phyloP scores from a whole-genome alignment of 2,113 vertebrate genomes.

The Onychorhynchus coronatus region DNA sequence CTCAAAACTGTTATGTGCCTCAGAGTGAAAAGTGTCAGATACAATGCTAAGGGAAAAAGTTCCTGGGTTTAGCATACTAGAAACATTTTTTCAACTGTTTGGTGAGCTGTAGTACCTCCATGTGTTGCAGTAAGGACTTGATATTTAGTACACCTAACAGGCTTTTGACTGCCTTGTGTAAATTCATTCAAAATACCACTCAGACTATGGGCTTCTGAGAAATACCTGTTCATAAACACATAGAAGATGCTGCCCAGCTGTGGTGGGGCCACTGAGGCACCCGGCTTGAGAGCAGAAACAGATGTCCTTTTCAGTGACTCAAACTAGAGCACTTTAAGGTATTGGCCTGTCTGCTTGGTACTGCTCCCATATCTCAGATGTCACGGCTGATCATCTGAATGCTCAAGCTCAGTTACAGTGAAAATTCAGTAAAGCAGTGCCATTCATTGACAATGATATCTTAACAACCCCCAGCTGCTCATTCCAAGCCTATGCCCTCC shows the following conservation, averaged over 20 bases:
- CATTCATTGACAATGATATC: neutral
- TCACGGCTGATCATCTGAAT: neutral
- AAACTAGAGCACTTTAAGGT: neutral
- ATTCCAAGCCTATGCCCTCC: neutral
- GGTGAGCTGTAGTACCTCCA: neutral
- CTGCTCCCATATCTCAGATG: neutral
- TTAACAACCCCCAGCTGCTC: constrained; percentile 6
- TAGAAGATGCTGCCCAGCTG: neutral
- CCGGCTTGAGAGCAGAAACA: neutral
- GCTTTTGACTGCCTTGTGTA: neutral
- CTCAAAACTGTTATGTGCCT: neutral
- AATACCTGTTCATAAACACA: neutral
- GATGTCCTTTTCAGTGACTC: neutral
- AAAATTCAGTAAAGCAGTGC: neutral
- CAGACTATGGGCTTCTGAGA: neutral
- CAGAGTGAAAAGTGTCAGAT: neutral
- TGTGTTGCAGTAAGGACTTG: neutral
- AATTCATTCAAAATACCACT: neutral
- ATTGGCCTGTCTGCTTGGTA: neutral
- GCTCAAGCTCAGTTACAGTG: neutral
- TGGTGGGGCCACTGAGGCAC: neutral
- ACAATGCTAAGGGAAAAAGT: neutral
- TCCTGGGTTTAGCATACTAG: neutral
- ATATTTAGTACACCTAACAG: neutral
- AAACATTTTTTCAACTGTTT: neutral